A percentile compares a stretch with the other conserved stretches of the same genome.
phyloP scores from a whole-genome alignment of 2,797 vertebrate genomes.

The Podarcis siculus region DNA sequence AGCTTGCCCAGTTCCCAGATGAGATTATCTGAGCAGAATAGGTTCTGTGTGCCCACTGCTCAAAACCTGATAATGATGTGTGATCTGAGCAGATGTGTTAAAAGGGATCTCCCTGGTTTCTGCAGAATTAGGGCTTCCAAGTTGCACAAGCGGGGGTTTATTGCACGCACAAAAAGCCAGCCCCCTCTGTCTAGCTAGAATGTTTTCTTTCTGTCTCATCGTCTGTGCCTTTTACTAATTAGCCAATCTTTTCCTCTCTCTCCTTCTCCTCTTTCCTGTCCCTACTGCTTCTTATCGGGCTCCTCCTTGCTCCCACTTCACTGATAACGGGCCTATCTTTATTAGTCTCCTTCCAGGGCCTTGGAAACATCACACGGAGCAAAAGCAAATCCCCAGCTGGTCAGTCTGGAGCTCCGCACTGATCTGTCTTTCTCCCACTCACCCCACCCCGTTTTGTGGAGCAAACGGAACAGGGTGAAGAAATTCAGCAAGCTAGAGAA shows the following conservation, averaged over 20 bases:
- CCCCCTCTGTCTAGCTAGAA: not conserved
- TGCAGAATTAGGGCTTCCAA: not conserved
- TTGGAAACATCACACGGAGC: slow-evolving; percentile 27
- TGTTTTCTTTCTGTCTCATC: not conserved
- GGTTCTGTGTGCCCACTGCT: not conserved
- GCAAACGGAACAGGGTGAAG: slow-evolving; percentile 17
- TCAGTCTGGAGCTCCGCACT: not conserved
- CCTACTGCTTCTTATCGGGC: not conserved
- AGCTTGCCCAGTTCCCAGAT: not conserved
- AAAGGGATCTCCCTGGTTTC: too few species aligned
- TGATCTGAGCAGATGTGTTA: not conserved
- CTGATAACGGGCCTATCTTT: slow-evolving; percentile 26
- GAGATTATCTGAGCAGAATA: not conserved
- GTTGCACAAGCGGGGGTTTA: not conserved
- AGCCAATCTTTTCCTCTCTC: not conserved
- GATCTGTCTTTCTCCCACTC: not conserved
- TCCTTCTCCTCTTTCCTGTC: not conserved
- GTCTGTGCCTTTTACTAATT: slow-evolving; percentile 12
- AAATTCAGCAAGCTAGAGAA: slow-evolving; percentile 44
- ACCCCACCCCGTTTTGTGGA: slow-evolving; percentile 30
- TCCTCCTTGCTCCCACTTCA: not conserved
- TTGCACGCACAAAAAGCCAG: not conserved
- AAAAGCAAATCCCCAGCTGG: slow-evolving; percentile 22
- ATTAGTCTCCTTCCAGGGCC: slow-evolving; percentile 28
- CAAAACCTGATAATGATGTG: not conserved